phyloP scores from a whole-genome alignment of 2,113 vertebrate species.

The Pomatorhinus ruficollis region DNA sequence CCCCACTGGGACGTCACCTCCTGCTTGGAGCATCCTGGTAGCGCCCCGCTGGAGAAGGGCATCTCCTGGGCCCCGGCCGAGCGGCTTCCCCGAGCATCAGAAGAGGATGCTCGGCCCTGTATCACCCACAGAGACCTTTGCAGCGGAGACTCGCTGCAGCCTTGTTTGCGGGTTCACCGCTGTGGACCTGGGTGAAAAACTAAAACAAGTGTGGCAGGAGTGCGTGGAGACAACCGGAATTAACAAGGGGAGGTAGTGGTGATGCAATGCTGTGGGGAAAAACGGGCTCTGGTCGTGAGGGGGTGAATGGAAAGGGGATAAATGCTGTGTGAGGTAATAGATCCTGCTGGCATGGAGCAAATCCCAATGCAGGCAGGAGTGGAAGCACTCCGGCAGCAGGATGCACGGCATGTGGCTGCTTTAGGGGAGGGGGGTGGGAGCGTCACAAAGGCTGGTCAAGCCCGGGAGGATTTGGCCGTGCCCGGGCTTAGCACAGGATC shows the following conservation, averaged over 20 bases:
- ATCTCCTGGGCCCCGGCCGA: not conserved
- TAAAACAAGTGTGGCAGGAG: not conserved
- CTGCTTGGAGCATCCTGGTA: conserved; percentile 12
- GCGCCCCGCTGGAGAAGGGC: not conserved
- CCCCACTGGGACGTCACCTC: not conserved
- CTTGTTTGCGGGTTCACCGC: not conserved
- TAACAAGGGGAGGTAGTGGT: not conserved
- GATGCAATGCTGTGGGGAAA: not conserved
- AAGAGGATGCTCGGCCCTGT: not conserved
- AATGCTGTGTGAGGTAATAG: not conserved
- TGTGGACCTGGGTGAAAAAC: not conserved
- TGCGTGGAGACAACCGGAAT: not conserved
- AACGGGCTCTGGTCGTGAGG: not conserved
- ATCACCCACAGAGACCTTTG: not conserved
- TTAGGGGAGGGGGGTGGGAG: not conserved
- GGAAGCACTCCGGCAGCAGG: not conserved
- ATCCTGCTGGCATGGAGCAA: not conserved
- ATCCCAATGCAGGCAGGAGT: not conserved
- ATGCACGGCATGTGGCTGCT: not conserved
- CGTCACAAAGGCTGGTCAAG: not conserved
- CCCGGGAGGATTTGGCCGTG: not conserved
- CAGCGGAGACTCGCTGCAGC: not conserved
- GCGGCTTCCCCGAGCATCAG: not conserved
- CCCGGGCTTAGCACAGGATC: not conserved
- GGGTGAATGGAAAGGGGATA: not conserved